phyloP scores from a whole-genome alignment of 2,888 invertebrate genomes.

The Drosophila anomalipes region DNA sequence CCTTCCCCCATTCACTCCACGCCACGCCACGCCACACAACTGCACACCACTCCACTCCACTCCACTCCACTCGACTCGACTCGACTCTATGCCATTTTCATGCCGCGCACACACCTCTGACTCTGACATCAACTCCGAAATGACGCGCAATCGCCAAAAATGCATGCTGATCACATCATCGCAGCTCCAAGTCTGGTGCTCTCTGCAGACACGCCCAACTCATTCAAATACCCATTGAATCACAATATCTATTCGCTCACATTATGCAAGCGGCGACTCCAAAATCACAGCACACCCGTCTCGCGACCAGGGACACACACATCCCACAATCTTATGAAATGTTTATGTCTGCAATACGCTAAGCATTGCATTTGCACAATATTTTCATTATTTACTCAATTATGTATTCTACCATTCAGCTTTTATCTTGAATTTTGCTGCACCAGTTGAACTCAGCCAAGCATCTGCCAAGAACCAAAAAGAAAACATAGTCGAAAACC shows the following conservation, averaged over 20 bases:
- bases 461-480: not conserved
- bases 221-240: conserved; percentile 64
- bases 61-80: not conserved
- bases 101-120: conserved; percentile 2
- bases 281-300: conserved; percentile 50
- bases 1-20: not conserved
- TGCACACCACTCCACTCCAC: not conserved
- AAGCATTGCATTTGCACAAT: not conserved
- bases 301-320: conserved; percentile 22
- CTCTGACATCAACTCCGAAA: conserved; percentile 72
- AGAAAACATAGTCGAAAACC: not conserved
- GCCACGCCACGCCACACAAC: not conserved
- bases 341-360: not conserved
- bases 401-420: not conserved
- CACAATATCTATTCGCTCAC: conserved; percentile 52
- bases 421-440: not conserved
- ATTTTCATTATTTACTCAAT: not conserved
- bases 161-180: conserved; percentile 73
- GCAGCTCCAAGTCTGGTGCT: conserved; percentile 36
- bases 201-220: conserved; percentile 43
- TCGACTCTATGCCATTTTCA: not conserved
- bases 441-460: not conserved
- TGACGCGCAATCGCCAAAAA: conserved; percentile 79
- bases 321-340: conserved; percentile 6
- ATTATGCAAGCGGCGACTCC: conserved; percentile 59